A percentile compares a stretch with the other conserved stretches of the same genome.
Evolutionary conservation across 1,140 invertebrate genomes (phyloP).

Genomic region (Philopotamus ludificatus): DNA sequence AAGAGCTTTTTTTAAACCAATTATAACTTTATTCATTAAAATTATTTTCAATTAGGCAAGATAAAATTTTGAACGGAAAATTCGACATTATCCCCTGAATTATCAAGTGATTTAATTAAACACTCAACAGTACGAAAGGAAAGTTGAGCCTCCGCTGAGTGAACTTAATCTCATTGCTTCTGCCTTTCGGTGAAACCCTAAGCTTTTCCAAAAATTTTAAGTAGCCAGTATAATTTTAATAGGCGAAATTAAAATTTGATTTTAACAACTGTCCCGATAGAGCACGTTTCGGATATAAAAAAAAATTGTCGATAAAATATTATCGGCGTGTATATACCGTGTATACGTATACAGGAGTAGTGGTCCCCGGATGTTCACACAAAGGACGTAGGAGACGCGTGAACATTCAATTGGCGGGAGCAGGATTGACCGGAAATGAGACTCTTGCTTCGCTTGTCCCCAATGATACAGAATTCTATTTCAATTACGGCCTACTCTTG

Average conservation of each 20-base stretch:
- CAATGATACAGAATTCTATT: background rate
- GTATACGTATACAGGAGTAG: too few species aligned
- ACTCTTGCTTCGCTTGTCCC: background rate
- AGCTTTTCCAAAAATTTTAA: too few species aligned
- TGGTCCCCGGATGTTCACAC: constrained; percentile 5
- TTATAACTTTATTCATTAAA: constrained; percentile 23
- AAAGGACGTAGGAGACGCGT: background rate
- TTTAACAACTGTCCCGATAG: too few species aligned
- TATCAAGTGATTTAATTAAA: constrained; percentile 32
- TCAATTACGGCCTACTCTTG: constrained; percentile 7
- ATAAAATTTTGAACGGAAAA: constrained; percentile 20
- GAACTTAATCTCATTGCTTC: constrained; percentile 19
- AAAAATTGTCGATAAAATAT: too few species aligned
- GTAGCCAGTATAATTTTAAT: too few species aligned
- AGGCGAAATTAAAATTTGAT: too few species aligned
- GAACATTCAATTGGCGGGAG: constrained; percentile 1
- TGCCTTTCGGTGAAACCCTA: background rate
- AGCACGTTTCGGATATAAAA: too few species aligned
- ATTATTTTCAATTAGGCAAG: constrained; percentile 24
- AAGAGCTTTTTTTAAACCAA: constrained; percentile 18
- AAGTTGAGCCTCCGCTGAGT: constrained; percentile 15
- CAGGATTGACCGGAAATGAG: constrained; percentile 23
- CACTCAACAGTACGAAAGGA: constrained; percentile 22
- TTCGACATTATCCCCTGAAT: constrained; percentile 21
- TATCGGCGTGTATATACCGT: too few species aligned